phyloP scores from a whole-genome alignment of 2,888 invertebrate genomes.

The Cecidostiba fungosa region DNA sequence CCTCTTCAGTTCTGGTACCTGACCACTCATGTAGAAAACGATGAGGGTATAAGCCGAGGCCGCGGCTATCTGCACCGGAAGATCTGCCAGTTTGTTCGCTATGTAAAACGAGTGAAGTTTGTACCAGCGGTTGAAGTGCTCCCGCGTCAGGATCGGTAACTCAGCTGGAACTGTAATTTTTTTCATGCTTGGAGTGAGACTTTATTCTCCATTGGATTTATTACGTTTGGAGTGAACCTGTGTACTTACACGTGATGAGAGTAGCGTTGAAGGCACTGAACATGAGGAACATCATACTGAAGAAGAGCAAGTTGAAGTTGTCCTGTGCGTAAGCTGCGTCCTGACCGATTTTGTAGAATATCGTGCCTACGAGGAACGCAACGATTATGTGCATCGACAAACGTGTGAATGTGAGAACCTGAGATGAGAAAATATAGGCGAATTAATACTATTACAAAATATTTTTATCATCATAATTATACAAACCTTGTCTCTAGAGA shows the following conservation, averaged over 20 bases:
- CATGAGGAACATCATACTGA: conserved; percentile 96
- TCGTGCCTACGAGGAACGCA: conserved; percentile 90
- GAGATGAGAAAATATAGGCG: conserved; percentile 55
- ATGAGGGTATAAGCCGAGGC: conserved; percentile 89
- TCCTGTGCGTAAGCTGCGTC: conserved; percentile 91
- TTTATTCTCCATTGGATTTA: too few relatives aligned
- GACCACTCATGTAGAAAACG: conserved; percentile 93
- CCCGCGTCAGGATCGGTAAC: conserved; percentile 89
- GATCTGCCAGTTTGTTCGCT: conserved; percentile 89
- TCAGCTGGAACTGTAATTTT: conserved; percentile 88
- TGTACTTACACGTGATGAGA: conserved; percentile 94
- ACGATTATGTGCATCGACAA: conserved; percentile 90
- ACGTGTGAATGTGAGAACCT: conserved; percentile 89
- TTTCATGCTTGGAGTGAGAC: neutral
- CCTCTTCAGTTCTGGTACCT: conserved; percentile 89
- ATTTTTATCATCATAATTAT: neutral
- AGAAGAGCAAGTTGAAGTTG: conserved; percentile 94
- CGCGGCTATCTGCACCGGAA: conserved; percentile 87
- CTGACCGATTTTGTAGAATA: conserved; percentile 93
- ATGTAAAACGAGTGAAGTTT: conserved; percentile 91
- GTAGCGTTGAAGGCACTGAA: conserved; percentile 96
- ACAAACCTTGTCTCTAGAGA: conserved; percentile 85
- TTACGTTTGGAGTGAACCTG: too few relatives aligned
- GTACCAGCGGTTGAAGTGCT: conserved; percentile 96
- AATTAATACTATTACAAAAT: too few relatives aligned